Evolutionary conservation across 2,113 vertebrate genomes (phyloP), one percentile per base, ranked within the genome.

Genomic region (Brachirus orientalis): DNA sequence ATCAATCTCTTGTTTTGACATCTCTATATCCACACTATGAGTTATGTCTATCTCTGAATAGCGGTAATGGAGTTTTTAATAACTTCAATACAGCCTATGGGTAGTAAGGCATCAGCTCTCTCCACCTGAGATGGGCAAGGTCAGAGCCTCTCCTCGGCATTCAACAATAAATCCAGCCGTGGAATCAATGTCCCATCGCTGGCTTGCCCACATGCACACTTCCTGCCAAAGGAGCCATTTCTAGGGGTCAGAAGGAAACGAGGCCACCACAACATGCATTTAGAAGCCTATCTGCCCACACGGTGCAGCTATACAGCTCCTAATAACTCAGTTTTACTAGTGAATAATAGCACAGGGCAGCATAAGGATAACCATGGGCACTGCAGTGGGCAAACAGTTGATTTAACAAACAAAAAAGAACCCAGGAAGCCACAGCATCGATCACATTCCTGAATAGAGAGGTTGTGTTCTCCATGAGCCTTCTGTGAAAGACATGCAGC

Each of bases 1-100:
- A 90, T 90, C 90, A 89, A 91, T 90, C 88, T 87, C 79, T 73
- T 11, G 76, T 79, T 83, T 84, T 91, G 90, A 91, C 88, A 86
- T 90, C 82, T 90, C 88, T 89, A 89, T 87, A 88, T 90, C 86
- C 78, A 28, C 71, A 44, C 79, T 47, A 73, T 87, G 90, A 90
- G 88, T 90, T 90, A 90, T 90, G 88, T 88, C 86, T 59, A 67
- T 80, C 86, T 86, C 82, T 89, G 78, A 91, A 88, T 88, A 79
- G 86, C 64, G 66, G 84, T 88, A 89, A 91, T 90, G 77, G 90
- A 87, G 75, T 90, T 90, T 89, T 90, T 91, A 90, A 91, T 90
- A 90, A 91, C 88, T 79, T 73, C 80, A 60, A 80, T 66, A 71
- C 78, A 86, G 86, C 86, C 82, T 80, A 80, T 79, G 86, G 90